Percentiles rank a stretch among this genome's conserved stretches.
These are phyloP conservation scores for Caenorhabditis virilis DNA, from an alignment of 2,888 invertebrate genomes.

Conservation along the genomic window DNA sequence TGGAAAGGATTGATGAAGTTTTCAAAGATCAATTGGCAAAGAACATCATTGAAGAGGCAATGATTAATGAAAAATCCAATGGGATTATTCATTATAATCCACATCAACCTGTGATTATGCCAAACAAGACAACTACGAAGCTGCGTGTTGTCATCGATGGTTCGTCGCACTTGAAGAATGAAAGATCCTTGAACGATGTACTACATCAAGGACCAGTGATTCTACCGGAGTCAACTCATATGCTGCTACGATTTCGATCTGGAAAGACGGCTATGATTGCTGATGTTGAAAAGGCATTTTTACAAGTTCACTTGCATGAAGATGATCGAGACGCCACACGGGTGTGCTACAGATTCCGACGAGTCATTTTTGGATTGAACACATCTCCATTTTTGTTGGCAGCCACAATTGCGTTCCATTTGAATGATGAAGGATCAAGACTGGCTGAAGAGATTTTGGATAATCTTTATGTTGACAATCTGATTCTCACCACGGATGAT, in stretches of 20 bases:
- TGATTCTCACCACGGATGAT: conserved; percentile 4
- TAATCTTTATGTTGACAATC: conserved; percentile 16
- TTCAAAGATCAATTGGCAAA: no score
- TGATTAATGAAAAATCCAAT: no score
- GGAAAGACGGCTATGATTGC: conserved; percentile 9
- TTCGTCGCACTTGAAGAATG: conserved; percentile 10
- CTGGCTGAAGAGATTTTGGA: conserved; percentile 2
- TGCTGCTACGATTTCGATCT: conserved; percentile 31
- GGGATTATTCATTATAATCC: conserved; percentile 37
- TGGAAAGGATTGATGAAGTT: no score
- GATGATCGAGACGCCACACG: conserved; percentile 32
- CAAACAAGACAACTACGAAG: conserved; percentile 39
- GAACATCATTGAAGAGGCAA: no score
- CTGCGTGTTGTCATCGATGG: conserved; percentile 44
- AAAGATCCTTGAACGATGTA: conserved; percentile 38
- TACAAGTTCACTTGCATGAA: conserved; percentile 31
- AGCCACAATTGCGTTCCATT: conserved; percentile 3
- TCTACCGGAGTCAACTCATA: conserved; percentile 16
- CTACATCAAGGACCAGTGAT: conserved; percentile 36
- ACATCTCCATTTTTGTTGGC: conserved; percentile 32
- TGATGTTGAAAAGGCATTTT: conserved; percentile 48
- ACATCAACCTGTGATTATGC: conserved; percentile 40
- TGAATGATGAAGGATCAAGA: background rate
- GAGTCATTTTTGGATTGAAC: conserved; percentile 40
- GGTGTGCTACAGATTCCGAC: conserved; percentile 27